phyloP scores from a whole-genome alignment of 1,140 invertebrate genomes.

The Diuraphis noxia region DNA sequence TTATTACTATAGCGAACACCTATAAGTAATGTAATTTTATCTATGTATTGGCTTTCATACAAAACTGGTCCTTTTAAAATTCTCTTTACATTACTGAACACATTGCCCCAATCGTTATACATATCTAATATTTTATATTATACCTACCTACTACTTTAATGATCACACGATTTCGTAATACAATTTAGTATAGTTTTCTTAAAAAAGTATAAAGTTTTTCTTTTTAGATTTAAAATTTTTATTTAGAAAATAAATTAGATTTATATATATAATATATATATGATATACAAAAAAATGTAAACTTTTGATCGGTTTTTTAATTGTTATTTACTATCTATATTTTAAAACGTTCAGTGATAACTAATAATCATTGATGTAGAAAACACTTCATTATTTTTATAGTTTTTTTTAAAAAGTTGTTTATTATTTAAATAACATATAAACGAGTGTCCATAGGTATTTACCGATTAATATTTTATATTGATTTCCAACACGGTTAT shows the following conservation, averaged over 20 bases:
- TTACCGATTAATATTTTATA: neutral
- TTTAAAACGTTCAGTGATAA: neutral
- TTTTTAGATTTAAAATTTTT: neutral
- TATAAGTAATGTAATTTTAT: neutral
- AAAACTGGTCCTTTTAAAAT: neutral
- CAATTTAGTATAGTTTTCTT: neutral
- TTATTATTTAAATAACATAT: neutral
- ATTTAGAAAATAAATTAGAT: neutral
- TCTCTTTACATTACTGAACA: neutral
- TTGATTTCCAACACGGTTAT: too few relatives aligned
- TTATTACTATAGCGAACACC: too few relatives aligned
- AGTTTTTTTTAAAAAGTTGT: neutral
- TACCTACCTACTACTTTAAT: neutral
- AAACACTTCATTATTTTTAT: neutral
- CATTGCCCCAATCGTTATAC: neutral
- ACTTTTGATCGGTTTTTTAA: neutral
- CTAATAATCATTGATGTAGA: too few relatives aligned
- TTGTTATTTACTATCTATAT: too few relatives aligned
- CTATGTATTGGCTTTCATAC: neutral
- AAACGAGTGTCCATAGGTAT: neutral
- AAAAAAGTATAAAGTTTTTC: neutral
- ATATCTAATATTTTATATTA: neutral
- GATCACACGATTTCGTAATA: neutral
- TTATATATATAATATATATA: neutral
- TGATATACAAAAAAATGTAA: too few relatives aligned